Evolutionary conservation across 2,888 invertebrate species (phyloP), one percentile per base, ranked within the genome.

Genomic region (Acleris emargana): DNA sequence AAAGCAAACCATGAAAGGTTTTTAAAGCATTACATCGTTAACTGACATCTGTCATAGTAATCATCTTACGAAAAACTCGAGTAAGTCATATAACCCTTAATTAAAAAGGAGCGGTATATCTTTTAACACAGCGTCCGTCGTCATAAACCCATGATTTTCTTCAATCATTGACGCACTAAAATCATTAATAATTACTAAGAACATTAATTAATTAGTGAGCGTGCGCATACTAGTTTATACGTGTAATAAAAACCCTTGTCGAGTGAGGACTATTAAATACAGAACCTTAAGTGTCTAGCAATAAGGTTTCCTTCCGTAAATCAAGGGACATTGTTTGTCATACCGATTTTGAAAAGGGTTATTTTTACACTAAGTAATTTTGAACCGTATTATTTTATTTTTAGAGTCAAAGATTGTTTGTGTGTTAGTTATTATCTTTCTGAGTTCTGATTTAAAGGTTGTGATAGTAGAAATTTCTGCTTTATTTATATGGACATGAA

Each of bases 101-200:
- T 38, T 38, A 38, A 13, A 38, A 4, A 38, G 38, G 38, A 13
- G 38, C 38, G 38, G 49, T 49, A 20, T 49, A 49, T 49, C 20
- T 49, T 49, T 49, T 4, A 20, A 49, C 55, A 17, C 25, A 17
- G 25, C 17, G 13, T 57, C 25, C 57, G 22, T 57, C 57, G 45
- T 45, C 45, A 59, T 66, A 66, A 66, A 66, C 45, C 55, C 25
- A 55, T 55, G 55, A 64, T 66, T 20, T 25, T 25, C 45, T 55
- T 38, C 55, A 28, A 59, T 59, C 60, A 66, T 60, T 57, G 18
- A 6, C 42, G 4, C 38, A 45, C 17, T 68, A 70, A 69, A 73
- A 69, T 70, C 70, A 54, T 68, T 58, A 70, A 64, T 71, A 72
- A 73, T 69, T 70, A 67, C 67, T 58, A 20, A 42, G 61, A 67